These are phyloP conservation scores for Leptocoma aspasia DNA, from an alignment of 2,113 vertebrate species.

Conservation along the genomic window DNA sequence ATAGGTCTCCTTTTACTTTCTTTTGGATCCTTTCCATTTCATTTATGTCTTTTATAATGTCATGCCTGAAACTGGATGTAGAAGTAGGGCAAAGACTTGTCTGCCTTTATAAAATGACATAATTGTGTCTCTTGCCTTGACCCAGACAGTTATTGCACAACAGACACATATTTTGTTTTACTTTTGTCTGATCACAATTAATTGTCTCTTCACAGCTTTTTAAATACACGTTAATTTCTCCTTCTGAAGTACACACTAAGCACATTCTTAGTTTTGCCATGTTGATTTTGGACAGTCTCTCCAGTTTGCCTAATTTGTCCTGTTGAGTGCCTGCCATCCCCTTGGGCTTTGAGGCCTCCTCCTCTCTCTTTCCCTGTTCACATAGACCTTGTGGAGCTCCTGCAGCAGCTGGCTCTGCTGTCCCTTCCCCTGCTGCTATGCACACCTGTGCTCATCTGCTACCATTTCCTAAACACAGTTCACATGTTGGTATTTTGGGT, in stretches of 20 bases:
- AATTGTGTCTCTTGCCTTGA: neutral
- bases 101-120: neutral
- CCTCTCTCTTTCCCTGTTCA: neutral
- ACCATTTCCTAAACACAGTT: neutral
- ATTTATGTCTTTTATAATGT: neutral
- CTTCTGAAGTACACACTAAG: neutral
- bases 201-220: neutral
- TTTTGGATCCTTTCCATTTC: neutral
- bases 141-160: constrained; percentile 16
- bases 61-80: neutral
- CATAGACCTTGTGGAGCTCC: neutral
- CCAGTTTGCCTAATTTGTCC: neutral
- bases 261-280: neutral
- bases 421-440: neutral
- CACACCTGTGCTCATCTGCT: neutral
- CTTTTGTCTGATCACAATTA: neutral
- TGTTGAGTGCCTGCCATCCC: neutral
- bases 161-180: neutral
- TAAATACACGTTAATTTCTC: neutral
- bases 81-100: neutral
- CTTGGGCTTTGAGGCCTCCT: neutral
- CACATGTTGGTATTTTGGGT: neutral
- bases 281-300: neutral
- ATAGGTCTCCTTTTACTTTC: neutral
- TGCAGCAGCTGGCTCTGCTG: neutral